Evolutionary conservation across 2,888 invertebrate species (phyloP).

Genomic region (Scotopteryx bipunctaria): DNA sequence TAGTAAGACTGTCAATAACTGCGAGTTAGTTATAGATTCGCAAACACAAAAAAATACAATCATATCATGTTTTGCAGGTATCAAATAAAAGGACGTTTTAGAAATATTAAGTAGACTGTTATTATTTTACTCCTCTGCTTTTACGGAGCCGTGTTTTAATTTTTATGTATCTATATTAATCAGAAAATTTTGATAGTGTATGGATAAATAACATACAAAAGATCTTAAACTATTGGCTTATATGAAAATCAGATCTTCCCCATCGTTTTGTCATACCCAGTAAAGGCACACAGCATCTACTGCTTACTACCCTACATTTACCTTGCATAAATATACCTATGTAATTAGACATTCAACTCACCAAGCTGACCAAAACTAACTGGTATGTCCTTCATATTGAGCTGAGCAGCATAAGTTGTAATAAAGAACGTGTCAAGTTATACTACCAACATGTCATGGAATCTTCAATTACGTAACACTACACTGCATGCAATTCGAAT

Average conservation of each 20-base stretch:
- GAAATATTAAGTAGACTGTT: too few species aligned
- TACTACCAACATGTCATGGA: conserved; percentile 33
- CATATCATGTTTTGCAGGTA: too few species aligned
- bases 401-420: conserved; percentile 26
- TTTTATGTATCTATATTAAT: too few species aligned
- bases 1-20: too few species aligned
- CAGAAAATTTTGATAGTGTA: too few species aligned
- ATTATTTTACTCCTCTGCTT: too few species aligned
- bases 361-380: conserved; percentile 10
- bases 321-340: conserved; percentile 10
- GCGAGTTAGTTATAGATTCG: too few species aligned
- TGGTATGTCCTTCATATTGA: conserved; percentile 23
- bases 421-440: conserved; percentile 22
- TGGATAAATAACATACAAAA: too few species aligned
- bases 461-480: conserved; percentile 32
- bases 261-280: conserved; percentile 4
- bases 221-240: background rate
- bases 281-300: conserved; percentile 21
- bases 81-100: too few species aligned
- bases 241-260: conserved; percentile 2
- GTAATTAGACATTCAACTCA: conserved; percentile 18
- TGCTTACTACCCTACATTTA: conserved; percentile 13
- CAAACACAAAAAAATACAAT: too few species aligned
- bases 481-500: conserved; percentile 38
- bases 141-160: too few species aligned